A percentile compares a stretch with the other conserved stretches of the same genome.
Evolutionary conservation across 2,797 vertebrate genomes (phyloP).

Genomic region (Macroramphosus scolopax): DNA sequence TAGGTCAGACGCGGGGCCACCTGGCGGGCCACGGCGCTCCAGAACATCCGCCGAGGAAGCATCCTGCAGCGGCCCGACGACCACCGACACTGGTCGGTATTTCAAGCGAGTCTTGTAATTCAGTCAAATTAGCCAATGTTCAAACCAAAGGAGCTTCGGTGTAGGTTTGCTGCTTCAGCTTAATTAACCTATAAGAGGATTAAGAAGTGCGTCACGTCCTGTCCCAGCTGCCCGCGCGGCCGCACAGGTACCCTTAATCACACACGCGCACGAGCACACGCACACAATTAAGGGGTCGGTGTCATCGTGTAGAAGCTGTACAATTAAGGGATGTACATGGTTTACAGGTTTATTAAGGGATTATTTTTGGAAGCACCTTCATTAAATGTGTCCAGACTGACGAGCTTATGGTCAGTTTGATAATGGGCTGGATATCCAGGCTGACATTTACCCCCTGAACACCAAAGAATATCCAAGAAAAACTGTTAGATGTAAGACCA

Average conservation of each 20-base stretch:
- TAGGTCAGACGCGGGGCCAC: constrained; percentile 34
- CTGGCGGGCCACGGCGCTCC: constrained; percentile 27
- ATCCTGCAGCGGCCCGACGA: constrained; percentile 33
- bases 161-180: constrained; percentile 11
- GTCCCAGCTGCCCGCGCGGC: constrained; percentile 1
- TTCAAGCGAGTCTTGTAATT: not conserved
- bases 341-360: not conserved
- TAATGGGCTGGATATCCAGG: too few relatives aligned
- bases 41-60: constrained; percentile 42
- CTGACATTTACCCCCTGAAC: too few relatives aligned
- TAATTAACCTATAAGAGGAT: constrained; percentile 59
- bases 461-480: too few relatives aligned
- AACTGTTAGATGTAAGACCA: too few relatives aligned
- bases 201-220: constrained; percentile 43
- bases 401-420: too few relatives aligned
- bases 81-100: not conserved
- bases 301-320: not conserved
- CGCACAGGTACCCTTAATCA: constrained; percentile 1
- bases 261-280: not conserved
- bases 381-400: too few relatives aligned
- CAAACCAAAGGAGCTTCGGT: not conserved
- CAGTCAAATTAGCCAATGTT: not conserved
- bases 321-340: not conserved
- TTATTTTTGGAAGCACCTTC: too few relatives aligned
- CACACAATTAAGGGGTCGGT: not conserved